Base-by-base conservation (phyloP, 2,797 vertebrate species). In the Myotis pilosus region DNA sequence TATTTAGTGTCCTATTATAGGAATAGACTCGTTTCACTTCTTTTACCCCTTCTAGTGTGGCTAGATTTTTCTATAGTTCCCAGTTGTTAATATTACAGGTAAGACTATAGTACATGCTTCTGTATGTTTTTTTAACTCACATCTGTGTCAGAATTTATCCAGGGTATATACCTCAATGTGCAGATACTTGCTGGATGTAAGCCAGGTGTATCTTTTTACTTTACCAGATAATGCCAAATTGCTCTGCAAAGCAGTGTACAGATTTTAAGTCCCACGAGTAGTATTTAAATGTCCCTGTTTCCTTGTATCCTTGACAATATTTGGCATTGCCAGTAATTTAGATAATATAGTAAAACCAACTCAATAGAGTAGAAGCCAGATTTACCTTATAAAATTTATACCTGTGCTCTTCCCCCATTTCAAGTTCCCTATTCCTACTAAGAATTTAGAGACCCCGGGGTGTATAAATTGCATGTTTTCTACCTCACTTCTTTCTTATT, bases 221-320 rank as follows among this genome's bases (percentile, higher is more conserved):
- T 94, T 33, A 78, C 13, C 36, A 93, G 69, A 23, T 78, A 25
- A 44, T 83, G 79, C 55, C 23, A 89, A 93, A 92, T 90, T 86
- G 23, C 8, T 87, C 5, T 94, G 51, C 64, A 41, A 41, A 68
- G 55, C 20, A 51, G 23, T 85, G 3, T 38, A 60, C 17, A 49
- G 44, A 82, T 84, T 74, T 85, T 57, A 5, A 64, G 15, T 47
- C 30, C 36, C 8, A 13, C 6, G 3, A 74, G 41, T 8, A 66
- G 55, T 41, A 57, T 38, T 41, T 28, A 83, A 57, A 69, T 72
- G 4, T 66, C 74, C 17, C 15, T 53, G 4, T 91, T 91, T 89
- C 7, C n/a, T 83, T 10, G 2, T 0, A 55, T 62, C 11, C 41
- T 47, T 87, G 75, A 68, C 47, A 80, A 9, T 86, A 69, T 92